Base-by-base conservation (phyloP, 2,888 invertebrate species). In the Drosophila koepferae region DNA sequence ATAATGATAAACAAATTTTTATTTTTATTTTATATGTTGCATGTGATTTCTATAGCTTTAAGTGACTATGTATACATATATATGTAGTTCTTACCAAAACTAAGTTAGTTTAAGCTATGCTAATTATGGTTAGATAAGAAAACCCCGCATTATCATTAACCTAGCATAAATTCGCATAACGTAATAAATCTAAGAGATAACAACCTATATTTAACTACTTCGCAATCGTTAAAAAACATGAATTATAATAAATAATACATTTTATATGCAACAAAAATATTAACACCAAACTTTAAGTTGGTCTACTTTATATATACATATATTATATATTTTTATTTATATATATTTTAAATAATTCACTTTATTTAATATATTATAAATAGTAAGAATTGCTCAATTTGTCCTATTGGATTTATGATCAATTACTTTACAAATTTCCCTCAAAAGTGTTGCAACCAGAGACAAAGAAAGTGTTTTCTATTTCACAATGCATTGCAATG, bases 401-500 rank as follows among this genome's bases (percentile, higher is more conserved):
- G 2, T 6, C 2, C 20, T 20, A 49, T n/a, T 49, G 31, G 2
- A 14, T 23, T 2, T 14, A 3, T 14, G 2, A 14, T 44, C 7
- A 0, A 8, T 23, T 9, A 4, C 28, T 16, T 48, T 28, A 1
- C 16, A 9, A 16, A 16, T 28, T 8, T 9, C 5, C 7, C 34
- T 18, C 2, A 1, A 10, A n/a, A 14, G 2, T 34, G 7, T n/a
- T 34, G 16, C 3, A 12, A 10, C 9, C 18, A 10, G 51, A 28
- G 20, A 23, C 14, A 12, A 44, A 36, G 46, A 44, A 10, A 38
- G 2, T n/a, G 6, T 14, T 53, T 56, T 44, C 48, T 56, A 23
- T 23, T 38, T 20, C 51, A 59, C n/a, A 43, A 43, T 70, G n/a
- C n/a, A n/a, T 43, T 43, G n/a, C n/a, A n/a, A n/a, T 34, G 41